phyloP scores from a whole-genome alignment of 2,888 invertebrate species.

The Hyppa rectilinea region DNA sequence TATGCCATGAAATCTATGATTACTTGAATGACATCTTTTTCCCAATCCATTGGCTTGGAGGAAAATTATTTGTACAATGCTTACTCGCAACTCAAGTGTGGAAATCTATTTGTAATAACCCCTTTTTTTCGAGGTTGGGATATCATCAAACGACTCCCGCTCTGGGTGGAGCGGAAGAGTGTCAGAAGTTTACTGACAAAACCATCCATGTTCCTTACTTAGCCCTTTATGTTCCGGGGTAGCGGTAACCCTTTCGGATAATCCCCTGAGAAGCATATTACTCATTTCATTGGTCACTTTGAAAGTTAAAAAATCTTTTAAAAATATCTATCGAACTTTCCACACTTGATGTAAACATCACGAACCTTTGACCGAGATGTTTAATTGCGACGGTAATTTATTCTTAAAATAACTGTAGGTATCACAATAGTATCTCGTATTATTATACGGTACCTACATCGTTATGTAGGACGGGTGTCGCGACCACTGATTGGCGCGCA shows the following conservation, averaged over 20 bases:
- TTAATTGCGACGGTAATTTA: slow-evolving; percentile 26
- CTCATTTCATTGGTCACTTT: neutral
- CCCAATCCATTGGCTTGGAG: neutral
- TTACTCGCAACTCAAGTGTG: neutral
- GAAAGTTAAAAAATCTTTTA: neutral
- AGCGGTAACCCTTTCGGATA: too few relatives aligned
- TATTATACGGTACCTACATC: slow-evolving; percentile 40
- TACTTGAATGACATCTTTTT: slow-evolving; percentile 14
- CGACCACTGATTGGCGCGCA: slow-evolving; percentile 52
- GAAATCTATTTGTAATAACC: too few relatives aligned
- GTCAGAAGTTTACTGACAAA: too few relatives aligned
- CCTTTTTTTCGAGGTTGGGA: too few relatives aligned
- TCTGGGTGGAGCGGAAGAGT: too few relatives aligned
- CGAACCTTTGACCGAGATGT: slow-evolving; percentile 19
- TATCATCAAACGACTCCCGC: too few relatives aligned
- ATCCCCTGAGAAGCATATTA: neutral
- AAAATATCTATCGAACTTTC: slow-evolving; percentile 4
- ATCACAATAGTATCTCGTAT: slow-evolving; percentile 31
- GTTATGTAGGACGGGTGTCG: slow-evolving; percentile 64
- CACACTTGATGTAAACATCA: slow-evolving; percentile 4
- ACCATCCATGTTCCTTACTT: too few relatives aligned
- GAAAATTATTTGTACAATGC: slow-evolving; percentile 3
- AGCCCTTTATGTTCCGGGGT: too few relatives aligned
- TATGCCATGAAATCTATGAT: slow-evolving; percentile 35
- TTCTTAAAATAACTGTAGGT: slow-evolving; percentile 58